Conservation (phyloP, 2,888 invertebrate species). For the Ischnura elegans region DNA sequence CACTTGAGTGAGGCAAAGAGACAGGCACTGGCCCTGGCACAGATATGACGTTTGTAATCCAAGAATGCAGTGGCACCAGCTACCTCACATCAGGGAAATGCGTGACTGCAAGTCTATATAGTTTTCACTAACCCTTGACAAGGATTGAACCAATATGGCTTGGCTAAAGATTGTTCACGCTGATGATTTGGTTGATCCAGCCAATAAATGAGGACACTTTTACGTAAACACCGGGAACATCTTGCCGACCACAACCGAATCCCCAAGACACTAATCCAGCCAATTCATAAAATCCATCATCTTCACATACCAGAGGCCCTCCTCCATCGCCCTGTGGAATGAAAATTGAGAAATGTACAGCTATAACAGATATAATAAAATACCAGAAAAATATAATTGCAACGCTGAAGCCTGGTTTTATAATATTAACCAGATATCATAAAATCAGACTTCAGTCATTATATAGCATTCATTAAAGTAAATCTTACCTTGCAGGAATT, state of each 20-base stretch:
- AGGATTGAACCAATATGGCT: neutral
- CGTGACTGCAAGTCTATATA: conserved; percentile 40
- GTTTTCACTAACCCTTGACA: neutral
- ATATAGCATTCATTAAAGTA: neutral
- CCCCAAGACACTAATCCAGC: conserved; percentile 98
- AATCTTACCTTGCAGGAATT: neutral
- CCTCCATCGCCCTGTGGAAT: conserved; percentile 92
- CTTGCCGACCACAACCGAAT: conserved; percentile 94
- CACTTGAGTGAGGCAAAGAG: conserved; percentile 3
- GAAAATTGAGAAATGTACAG: conserved; percentile 48
- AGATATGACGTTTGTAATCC: conserved; percentile 47
- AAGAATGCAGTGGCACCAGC: conserved; percentile 47
- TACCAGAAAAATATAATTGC: no score
- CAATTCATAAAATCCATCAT: conserved; percentile 94
- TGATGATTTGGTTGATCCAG: conserved; percentile 98
- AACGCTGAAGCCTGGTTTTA: no score
- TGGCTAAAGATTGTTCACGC: conserved; percentile 92
- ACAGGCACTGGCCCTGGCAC: conserved; percentile 20
- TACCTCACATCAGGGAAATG: conserved; percentile 43
- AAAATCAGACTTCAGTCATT: no score
- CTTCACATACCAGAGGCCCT: conserved; percentile 94
- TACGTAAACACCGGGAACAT: conserved; percentile 98
- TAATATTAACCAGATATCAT: no score
- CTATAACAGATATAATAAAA: neutral
- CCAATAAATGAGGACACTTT: conserved; percentile 97